A percentile compares a stretch with the other conserved stretches of the same genome.
Conservation (phyloP, 2,113 vertebrate species). For the Pygoscelis adeliae region DNA sequence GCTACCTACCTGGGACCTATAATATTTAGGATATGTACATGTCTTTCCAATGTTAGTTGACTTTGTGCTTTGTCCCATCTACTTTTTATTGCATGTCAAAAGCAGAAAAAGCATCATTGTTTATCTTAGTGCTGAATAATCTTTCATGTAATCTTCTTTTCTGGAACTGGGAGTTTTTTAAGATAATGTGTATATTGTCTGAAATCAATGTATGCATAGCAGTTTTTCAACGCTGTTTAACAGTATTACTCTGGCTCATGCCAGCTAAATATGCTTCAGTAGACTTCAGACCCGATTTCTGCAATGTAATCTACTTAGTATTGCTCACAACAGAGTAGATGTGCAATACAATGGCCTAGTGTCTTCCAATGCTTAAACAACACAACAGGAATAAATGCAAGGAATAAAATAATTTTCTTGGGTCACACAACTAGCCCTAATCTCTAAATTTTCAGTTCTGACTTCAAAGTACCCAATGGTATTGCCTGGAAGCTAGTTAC, state of each 20-base stretch:
- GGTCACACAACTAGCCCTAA: background rate
- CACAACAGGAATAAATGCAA: background rate
- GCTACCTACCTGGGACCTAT: background rate
- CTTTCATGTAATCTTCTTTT: conserved; percentile 15
- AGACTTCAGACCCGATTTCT: background rate
- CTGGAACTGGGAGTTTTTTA: background rate
- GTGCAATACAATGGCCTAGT: background rate
- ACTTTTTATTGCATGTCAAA: background rate
- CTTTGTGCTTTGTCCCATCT: background rate
- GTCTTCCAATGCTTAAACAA: background rate
- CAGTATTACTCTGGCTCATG: background rate
- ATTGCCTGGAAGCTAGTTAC: background rate
- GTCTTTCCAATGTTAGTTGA: background rate
- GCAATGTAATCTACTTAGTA: background rate
- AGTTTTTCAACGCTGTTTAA: background rate
- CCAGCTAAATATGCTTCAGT: background rate
- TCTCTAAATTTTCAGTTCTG: background rate
- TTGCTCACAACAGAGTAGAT: background rate
- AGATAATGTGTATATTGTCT: conserved; percentile 9
- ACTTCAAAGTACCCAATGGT: background rate
- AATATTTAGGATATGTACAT: background rate
- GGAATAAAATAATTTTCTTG: background rate
- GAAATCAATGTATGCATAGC: background rate
- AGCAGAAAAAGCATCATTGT: background rate
- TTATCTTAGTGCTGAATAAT: background rate